A percentile compares a stretch with the other conserved stretches of the same genome.
These are phyloP conservation scores for Narcine bancroftii DNA, from an alignment of 2,113 vertebrate genomes.

Conservation along the genomic window DNA sequence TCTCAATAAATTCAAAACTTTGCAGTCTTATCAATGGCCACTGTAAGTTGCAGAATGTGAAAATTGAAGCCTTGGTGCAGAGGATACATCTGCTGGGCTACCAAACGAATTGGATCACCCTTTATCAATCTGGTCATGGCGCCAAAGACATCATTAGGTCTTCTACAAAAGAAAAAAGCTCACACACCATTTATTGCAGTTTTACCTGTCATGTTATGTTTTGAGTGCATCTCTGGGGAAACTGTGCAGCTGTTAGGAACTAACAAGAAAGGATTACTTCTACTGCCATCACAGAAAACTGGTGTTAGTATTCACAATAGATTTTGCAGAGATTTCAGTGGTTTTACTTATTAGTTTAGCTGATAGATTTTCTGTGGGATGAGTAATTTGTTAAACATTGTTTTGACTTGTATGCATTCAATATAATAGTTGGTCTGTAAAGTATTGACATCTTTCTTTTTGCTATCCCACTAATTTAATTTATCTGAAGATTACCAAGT, in stretches of 20 bases:
- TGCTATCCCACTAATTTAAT: neutral
- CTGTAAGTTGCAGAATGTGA: neutral
- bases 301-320: neutral
- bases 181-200: neutral
- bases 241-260: neutral
- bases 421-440: neutral
- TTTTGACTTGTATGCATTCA: neutral
- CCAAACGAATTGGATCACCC: neutral
- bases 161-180: neutral
- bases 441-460: neutral
- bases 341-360: slow-evolving; percentile 6
- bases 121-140: neutral
- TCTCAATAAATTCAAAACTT: neutral
- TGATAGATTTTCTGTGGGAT: slow-evolving; percentile 22
- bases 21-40: neutral
- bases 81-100: neutral
- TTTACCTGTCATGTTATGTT: slow-evolving; percentile 4
- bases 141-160: neutral
- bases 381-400: slow-evolving; percentile 9
- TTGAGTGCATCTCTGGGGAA: neutral
- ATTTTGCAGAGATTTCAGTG: neutral
- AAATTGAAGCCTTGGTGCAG: neutral
- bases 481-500: neutral
- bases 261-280: neutral
- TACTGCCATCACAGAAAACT: neutral